Conservation (phyloP, 92 coral and sea anemone species). For the Metridium senile region DNA sequence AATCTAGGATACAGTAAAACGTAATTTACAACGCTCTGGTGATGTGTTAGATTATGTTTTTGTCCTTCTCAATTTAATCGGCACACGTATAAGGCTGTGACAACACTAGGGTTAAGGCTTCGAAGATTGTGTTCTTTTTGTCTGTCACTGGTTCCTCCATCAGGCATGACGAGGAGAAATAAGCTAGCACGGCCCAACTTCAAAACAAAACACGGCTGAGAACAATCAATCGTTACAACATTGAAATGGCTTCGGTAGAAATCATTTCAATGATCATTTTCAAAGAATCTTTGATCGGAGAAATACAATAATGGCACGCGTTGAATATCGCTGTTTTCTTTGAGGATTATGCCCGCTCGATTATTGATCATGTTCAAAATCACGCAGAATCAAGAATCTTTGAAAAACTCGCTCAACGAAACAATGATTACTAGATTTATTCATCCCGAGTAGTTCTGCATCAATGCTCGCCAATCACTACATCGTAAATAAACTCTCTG, state of each 20-base stretch:
- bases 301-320: constrained; percentile 13
- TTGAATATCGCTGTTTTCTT: constrained; percentile 20
- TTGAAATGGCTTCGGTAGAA: constrained; percentile 27
- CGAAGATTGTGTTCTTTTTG: constrained; percentile 22
- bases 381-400: constrained; percentile 31
- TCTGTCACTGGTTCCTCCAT: constrained; percentile 8
- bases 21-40: neutral
- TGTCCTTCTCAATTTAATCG: constrained; percentile 13
- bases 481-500: constrained; percentile 44
- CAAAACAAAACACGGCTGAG: constrained; percentile 25
- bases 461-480: constrained; percentile 49
- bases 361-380: constrained; percentile 25
- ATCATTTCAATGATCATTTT: neutral
- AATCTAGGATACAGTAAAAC: neutral
- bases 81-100: constrained; percentile 26
- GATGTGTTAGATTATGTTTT: constrained; percentile 18
- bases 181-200: neutral
- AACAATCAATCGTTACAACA: constrained; percentile 15
- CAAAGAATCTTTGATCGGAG: neutral
- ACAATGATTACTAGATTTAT: constrained; percentile 57
- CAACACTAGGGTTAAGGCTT: constrained; percentile 20
- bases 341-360: constrained; percentile 30
- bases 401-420: constrained; percentile 30
- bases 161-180: constrained; percentile 21
- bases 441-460: constrained; percentile 73